Base-by-base conservation (phyloP, 1,140 invertebrate species). In the Nymphalis io region DNA sequence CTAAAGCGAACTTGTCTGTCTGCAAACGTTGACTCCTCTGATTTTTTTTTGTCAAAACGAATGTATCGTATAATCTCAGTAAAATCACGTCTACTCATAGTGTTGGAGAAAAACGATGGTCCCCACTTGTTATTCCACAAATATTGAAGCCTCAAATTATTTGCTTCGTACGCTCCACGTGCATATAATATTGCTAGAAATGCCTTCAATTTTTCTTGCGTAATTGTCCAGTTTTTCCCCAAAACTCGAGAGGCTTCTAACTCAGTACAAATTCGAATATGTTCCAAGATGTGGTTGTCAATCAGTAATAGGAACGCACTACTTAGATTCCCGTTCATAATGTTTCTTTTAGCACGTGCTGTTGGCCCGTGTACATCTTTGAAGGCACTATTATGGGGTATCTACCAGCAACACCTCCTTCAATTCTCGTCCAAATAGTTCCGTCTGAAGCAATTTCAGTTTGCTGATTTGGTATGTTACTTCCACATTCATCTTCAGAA, bases 1-100 rank as follows among this genome's bases (percentile, higher is more conserved):
- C 20, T 20, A 66, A 44, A 57, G 62, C 62, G 40, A 71, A 72
- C 44, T 72, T 72, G 51, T 72, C 58, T 58, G 63, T 57, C 11
- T 57, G 38, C 59, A 72, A 59, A 51, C 70, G 39, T 67, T 62
- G 23, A 18, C 53, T 63, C 46, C 60, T 57, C 44, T 62, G 27
- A 63, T 40, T 48, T 67, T 4, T n/a, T 58, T 62, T 62, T 57
- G 23, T 66, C 42, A 12, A 72, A 72, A 18, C 62, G 6, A 57
- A 66, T 48, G 18, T 57, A 66, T 11, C 10, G 3, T 1, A 48
- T 1, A 48, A 48, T 48, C 13, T 48, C 63, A 18, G 23, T 40
- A 65, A 4, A 70, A 60, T 63, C 39, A 33, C 39, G 12, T 20
- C 33, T 16, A 18, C 4, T 18, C 33, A 59, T 40, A 6, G n/a